Base-by-base conservation (phyloP, 2,113 vertebrate genomes). In the Scalopus aquaticus region DNA sequence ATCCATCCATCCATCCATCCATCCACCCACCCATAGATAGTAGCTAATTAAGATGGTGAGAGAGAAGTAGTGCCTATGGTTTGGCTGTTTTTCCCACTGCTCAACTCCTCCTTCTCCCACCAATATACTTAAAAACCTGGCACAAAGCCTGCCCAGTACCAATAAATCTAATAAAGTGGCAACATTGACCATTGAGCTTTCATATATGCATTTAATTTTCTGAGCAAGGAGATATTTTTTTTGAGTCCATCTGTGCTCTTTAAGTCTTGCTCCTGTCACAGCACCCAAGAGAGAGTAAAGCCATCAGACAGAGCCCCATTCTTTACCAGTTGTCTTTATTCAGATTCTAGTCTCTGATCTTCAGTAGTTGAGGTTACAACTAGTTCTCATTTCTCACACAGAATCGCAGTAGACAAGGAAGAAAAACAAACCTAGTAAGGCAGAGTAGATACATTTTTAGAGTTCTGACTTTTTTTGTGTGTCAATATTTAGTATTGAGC, bases 381-480 rank as follows among this genome's bases (percentile, higher is more conserved):
- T 62, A 51, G 2, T 54, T 94, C 60, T 90, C 42, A 4, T 46
- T 97, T 96, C 74, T 86, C 78, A 94, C 64, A 44, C 2, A 42
- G 69, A 91, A 93, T 70, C 82, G 35, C 22, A 60, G 62, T 22
- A 76, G 88, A 92, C n/a, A 26, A 92, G 73, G 30, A 96, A 92
- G 93, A 67, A 89, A 96, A 95, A 94, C 72, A 97, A 95, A 88
- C 54, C 35, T 67, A 69, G 54, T 24, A 96, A 87, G 94, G 90
- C 30, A 90, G 17, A 64, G 26, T 19, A 65, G 92, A 65, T 30
- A 72, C 51, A 79, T 87, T 92, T 93, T 95, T 86, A 90, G 93
- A 44, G 35, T 51, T 49, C 13, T 65, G 88, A 70, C 54, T 46
- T 86, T 93, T 65, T n/a, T n/a, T 96, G 80, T 72, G 44, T 85